Conservation (phyloP, 2,797 vertebrate species). For the Cryptoprocta ferox region DNA sequence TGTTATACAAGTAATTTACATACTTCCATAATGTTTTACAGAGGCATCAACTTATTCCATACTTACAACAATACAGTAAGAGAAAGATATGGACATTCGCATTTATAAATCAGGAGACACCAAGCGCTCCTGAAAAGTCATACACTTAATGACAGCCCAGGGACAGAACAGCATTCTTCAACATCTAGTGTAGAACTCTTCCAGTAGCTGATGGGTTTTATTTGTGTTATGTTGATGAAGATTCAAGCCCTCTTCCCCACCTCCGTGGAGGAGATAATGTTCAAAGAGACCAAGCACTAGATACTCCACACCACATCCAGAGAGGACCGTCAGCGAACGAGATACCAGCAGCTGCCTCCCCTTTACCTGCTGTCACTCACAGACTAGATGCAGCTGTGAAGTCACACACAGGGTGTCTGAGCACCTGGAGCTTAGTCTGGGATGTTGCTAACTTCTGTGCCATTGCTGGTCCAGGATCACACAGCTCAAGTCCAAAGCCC, state of each 20-base stretch:
- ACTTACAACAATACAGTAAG: neutral
- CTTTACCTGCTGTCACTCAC: neutral
- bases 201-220: neutral
- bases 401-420: neutral
- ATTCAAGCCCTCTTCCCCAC: neutral
- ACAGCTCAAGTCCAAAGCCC: neutral
- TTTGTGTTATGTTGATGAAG: neutral
- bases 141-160: too few species aligned
- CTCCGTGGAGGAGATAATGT: neutral
- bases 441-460: neutral
- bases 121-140: neutral
- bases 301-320: neutral
- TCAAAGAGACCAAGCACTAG: neutral
- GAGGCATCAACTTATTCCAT: neutral
- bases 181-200: neutral
- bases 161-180: neutral
- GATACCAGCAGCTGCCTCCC: neutral
- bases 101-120: neutral
- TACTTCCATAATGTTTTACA: neutral
- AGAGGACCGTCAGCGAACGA: neutral
- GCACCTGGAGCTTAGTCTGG: neutral
- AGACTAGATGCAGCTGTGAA: accelerated
- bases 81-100: neutral
- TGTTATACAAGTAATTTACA: neutral
- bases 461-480: neutral